Evolutionary conservation across 2,797 vertebrate species (phyloP).

Genomic region (Labroides dimidiatus): DNA sequence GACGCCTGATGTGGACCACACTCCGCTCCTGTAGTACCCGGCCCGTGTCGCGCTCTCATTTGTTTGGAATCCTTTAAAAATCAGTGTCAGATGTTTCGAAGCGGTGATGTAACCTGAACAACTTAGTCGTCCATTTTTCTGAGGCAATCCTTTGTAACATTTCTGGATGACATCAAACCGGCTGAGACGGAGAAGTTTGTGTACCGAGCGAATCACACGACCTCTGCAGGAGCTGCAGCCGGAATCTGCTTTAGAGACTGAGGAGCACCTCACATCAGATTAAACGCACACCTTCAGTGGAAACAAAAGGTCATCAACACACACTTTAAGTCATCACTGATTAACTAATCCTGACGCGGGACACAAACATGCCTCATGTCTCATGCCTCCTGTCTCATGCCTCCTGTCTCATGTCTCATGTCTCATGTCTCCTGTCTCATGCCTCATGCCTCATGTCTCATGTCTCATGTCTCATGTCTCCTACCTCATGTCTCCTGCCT

Average conservation of each 20-base stretch:
- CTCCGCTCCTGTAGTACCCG: conserved; percentile 16
- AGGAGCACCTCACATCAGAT: too few species aligned
- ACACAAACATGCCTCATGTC: too few species aligned
- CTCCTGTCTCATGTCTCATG: too few species aligned
- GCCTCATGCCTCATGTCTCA: too few species aligned
- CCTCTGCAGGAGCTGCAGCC: neutral
- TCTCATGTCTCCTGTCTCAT: too few species aligned
- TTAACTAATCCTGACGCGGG: neutral
- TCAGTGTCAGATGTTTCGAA: conserved; percentile 64
- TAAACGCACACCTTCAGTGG: too few species aligned
- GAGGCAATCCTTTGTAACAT: conserved; percentile 58
- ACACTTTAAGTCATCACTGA: neutral
- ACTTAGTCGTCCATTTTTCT: conserved; percentile 46
- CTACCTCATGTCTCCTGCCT: too few species aligned
- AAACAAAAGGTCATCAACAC: neutral
- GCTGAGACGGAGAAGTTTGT: conserved; percentile 7
- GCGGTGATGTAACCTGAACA: conserved; percentile 27
- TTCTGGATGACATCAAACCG: conserved; percentile 17
- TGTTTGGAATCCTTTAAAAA: conserved; percentile 56
- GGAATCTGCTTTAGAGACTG: neutral
- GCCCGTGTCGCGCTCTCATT: conserved; percentile 43
- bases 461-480: too few species aligned
- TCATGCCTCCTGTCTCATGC: too few species aligned
- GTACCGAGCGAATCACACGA: neutral
- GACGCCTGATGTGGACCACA: conserved; percentile 31